Conservation (phyloP, 2,888 invertebrate genomes). For the Sisyra nigra region DNA sequence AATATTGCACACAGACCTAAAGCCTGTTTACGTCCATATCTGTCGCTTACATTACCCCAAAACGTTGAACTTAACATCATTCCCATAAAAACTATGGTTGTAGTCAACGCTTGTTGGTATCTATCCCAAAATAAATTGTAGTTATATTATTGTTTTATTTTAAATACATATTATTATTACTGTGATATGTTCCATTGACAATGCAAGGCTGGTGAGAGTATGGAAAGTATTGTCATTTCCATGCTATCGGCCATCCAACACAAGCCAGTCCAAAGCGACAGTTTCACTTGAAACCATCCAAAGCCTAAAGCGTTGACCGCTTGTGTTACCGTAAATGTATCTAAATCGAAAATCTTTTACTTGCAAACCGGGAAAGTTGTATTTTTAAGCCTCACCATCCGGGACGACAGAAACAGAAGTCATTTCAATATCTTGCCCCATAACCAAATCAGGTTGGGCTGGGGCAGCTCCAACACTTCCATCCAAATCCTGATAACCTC, state of each 20-base stretch:
- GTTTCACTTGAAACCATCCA: conserved; percentile 78
- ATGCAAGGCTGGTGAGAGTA: conserved; percentile 82
- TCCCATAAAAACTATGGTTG: conserved; percentile 85
- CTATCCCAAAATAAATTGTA: no score
- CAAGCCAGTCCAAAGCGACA: conserved; percentile 69
- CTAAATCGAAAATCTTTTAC: conserved; percentile 29
- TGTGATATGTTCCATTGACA: conserved; percentile 86
- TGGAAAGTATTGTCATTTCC: conserved; percentile 95
- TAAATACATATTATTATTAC: conserved; percentile 22
- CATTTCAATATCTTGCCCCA: conserved; percentile 55
- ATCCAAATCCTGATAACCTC: conserved; percentile 44
- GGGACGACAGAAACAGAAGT: conserved; percentile 65
- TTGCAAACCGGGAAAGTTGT: background rate
- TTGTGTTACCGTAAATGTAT: conserved; percentile 74
- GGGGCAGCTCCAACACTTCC: conserved; percentile 27
- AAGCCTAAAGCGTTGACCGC: conserved; percentile 77
- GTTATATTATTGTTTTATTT: no score
- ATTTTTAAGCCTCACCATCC: conserved; percentile 39
- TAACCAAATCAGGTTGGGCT: conserved; percentile 26
- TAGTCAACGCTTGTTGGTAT: conserved; percentile 83
- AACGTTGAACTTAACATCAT: conserved; percentile 96
- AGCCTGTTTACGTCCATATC: conserved; percentile 82
- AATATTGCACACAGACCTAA: conserved; percentile 78
- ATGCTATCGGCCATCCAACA: conserved; percentile 97
- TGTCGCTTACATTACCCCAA: conserved; percentile 90